Evolutionary conservation across 2,797 vertebrate genomes (phyloP), one percentile per base, ranked within the genome.

Genomic region (Mormyrus hasselquistii): DNA sequence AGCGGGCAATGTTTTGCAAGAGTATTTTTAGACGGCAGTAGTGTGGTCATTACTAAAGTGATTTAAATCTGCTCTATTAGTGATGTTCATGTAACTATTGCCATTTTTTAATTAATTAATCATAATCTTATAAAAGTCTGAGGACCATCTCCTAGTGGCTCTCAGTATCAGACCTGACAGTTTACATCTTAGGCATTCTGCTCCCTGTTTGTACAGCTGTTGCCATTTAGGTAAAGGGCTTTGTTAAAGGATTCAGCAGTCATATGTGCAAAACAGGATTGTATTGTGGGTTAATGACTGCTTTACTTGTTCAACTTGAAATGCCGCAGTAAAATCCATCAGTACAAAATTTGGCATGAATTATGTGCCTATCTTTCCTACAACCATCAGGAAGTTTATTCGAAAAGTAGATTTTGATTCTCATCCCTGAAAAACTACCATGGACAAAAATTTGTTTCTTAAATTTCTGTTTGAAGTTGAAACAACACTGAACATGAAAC

Each of bases 1-100:
- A 91, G 92, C 14, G 92, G 91, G 93, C 90, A 87, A 91, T 92
- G 91, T 92, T 92, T 95, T 89, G 53, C 22, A 14, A 9, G 16
- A 87, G 91, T 95, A 95, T 95, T 96, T 95, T 94, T 95, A 95
- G 95, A 92, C 91, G 91, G 92, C 93, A 93, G 91, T 95, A 94
- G 94, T 14, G 7, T 92, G 91, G 92, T 92, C 92, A 93, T 93
- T 89, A 52, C 93, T 82, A 85, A 52, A 85, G 82, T 25, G 9
- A 22, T 25, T 9, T 84, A 38, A 14, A 57, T 86, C 85, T 86
- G 44, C 83, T 25, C 25, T 85, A 22, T 50, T 85, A 85, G 12
- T 44, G 83, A 50, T 52, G 44, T 4, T 25, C 10, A 85, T 85
- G 53, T 53, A 29, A 53, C 44, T 84, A 25, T 47, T 52, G 4